Conservation (phyloP, 2,797 vertebrate species). For the Gymnoscopelus braueri region DNA sequence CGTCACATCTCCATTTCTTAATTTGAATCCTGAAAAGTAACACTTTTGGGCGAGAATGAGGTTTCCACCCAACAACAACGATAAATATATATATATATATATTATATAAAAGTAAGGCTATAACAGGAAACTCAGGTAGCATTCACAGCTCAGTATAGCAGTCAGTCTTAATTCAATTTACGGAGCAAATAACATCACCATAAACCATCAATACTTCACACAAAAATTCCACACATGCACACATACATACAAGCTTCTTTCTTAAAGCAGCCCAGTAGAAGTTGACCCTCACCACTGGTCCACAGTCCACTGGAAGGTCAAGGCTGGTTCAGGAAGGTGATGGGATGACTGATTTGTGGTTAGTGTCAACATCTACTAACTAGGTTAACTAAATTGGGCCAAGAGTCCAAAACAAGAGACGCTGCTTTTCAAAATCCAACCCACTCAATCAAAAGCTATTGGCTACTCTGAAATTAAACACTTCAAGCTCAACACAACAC, state of each 20-base stretch:
- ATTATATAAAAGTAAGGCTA: too few species aligned
- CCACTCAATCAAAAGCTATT: conserved; percentile 37
- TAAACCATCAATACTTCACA: conserved; percentile 16
- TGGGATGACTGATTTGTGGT: conserved; percentile 17
- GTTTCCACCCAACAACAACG: too few species aligned
- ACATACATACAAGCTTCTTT: conserved; percentile 37
- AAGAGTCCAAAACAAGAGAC: conserved; percentile 54
- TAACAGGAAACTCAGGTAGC: not conserved
- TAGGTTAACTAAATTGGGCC: conserved; percentile 28
- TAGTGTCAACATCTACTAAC: conserved; percentile 34
- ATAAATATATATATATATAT: too few species aligned
- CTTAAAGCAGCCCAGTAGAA: conserved; percentile 22
- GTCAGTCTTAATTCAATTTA: conserved; percentile 5
- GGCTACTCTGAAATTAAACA: conserved; percentile 53
- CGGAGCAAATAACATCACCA: conserved; percentile 10
- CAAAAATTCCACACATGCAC: conserved; percentile 39
- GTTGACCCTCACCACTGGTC: conserved; percentile 11
- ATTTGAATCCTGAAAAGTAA: too few species aligned
- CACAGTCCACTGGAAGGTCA: not conserved
- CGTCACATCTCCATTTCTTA: too few species aligned
- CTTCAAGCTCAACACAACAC: conserved; percentile 32
- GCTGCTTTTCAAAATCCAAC: conserved; percentile 47
- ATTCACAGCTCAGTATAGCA: conserved; percentile 19
- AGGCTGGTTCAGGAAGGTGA: not conserved
- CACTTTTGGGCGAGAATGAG: too few species aligned